Percentiles rank a stretch among this genome's conserved stretches.
Evolutionary conservation across 92 coral and sea anemone species (phyloP).

Genomic region (Desmophyllum pertusum): DNA sequence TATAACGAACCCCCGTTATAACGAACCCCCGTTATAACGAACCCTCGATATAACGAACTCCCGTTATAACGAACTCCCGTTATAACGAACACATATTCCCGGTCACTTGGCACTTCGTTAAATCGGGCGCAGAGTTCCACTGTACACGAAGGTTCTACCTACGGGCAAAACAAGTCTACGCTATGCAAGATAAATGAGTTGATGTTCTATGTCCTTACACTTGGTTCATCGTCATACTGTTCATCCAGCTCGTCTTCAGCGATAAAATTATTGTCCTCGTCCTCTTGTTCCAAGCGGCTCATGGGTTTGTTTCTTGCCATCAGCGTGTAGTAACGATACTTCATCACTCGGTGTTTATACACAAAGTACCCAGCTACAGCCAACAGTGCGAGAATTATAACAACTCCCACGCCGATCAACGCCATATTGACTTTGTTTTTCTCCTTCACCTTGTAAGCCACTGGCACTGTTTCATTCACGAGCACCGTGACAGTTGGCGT

Average conservation of each 20-base stretch:
- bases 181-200: not conserved
- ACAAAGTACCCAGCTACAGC: constrained; percentile 68
- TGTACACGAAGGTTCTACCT: too few species aligned
- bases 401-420: constrained; percentile 83
- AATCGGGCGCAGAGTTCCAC: too few species aligned
- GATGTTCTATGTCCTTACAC: not conserved
- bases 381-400: constrained; percentile 56
- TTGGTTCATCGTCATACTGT: not conserved
- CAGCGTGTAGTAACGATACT: constrained; percentile 71
- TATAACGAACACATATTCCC: too few species aligned
- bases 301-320: constrained; percentile 83
- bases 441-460: not conserved
- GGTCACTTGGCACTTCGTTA: too few species aligned
- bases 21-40: too few species aligned
- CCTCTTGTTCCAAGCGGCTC: constrained; percentile 83
- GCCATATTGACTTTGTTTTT: constrained; percentile 55
- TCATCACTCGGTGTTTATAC: constrained; percentile 73
- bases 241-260: constrained; percentile 22
- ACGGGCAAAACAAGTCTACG: not conserved
- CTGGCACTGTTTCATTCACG: not conserved
- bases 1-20: too few species aligned
- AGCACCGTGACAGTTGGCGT: not conserved
- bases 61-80: too few species aligned
- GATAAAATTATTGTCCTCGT: constrained; percentile 61
- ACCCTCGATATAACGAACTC: too few species aligned